Evolutionary conservation across 2,113 vertebrate species (phyloP), one percentile per base, ranked within the genome.

Genomic region (Campylomormyrus tamandua): DNA sequence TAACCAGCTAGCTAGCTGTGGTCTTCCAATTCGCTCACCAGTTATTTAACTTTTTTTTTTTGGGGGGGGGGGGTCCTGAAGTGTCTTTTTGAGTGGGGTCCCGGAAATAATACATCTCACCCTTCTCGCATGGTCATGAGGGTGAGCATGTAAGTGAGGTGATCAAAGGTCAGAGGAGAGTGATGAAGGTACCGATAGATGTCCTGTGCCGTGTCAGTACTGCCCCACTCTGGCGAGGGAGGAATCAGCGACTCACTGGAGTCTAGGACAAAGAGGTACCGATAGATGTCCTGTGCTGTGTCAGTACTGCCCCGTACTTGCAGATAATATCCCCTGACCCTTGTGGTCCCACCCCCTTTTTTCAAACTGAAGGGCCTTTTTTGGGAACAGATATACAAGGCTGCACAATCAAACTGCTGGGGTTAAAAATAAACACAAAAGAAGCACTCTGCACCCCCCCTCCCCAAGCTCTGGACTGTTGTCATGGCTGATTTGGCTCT

Each of bases 351-450:
- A 48, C 50, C 84, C 66, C 89, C 58, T 35, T 70, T 35, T 87
- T 39, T 31, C 88, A 74, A 21, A 84, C 88, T 46, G 91, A 90
- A 89, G 88, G 91, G 2, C 95, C 94, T 93, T 95, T 93, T 94
- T 95, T 91, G 93, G 95, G 90, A 93, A 89, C 58, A 91, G 45
- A 92, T 92, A 93, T 94, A 93, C 91, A 48, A 87, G 45, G 87
- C 91, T 92, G 91, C 56, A 91, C 90, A 88, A 86, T 90, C 90
- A 94, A 94, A 95, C 95, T 94, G 48, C 62, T 90, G 92, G 86
- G 19, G 91, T 92, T 96, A 95, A 95, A 95, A 95, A 95, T 95
- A 96, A 91, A 92, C 93, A 89, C 93, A 93, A 90, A 90, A 90
- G 91, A 90, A 87, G 70, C 39, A 15, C 42, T 70, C 53, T 77